Conservation (phyloP, 2,113 vertebrate species). For the Microtus ochrogaster region DNA sequence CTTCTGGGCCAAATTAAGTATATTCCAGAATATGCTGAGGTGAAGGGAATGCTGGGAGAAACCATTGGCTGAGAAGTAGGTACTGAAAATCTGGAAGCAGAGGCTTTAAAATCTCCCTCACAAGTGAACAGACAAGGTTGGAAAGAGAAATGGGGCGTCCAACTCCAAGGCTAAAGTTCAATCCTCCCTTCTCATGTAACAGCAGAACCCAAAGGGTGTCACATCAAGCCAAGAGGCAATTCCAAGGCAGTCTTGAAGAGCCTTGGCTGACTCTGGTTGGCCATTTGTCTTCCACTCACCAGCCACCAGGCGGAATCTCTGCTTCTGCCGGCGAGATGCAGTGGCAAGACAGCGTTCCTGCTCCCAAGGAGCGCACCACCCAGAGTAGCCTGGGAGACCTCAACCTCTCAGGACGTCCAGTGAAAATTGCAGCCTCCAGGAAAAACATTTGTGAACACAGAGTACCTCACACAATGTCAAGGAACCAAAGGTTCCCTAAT, state of each 20-base stretch:
- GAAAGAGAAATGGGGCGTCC: neutral
- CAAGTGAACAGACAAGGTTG: neutral
- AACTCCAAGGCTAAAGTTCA: neutral
- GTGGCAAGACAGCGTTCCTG: neutral
- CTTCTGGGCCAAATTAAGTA: neutral
- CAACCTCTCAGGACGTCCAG: neutral
- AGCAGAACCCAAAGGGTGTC: neutral
- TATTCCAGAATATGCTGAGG: neutral
- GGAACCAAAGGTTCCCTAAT: neutral
- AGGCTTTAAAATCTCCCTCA: neutral
- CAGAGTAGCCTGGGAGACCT: neutral
- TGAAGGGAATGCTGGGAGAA: neutral
- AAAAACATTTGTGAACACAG: conserved; percentile 18
- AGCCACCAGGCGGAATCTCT: neutral
- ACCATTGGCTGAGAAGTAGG: neutral
- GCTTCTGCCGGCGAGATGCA: neutral
- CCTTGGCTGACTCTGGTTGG: neutral
- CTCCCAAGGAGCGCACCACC: neutral
- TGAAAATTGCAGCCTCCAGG: neutral
- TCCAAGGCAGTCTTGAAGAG: neutral
- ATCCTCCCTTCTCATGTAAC: neutral
- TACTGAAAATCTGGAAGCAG: neutral
- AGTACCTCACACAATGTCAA: neutral
- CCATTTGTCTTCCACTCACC: neutral
- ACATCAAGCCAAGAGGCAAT: neutral